Conservation (phyloP, 2,797 vertebrate species). For the Poeciliopsis turneri region DNA sequence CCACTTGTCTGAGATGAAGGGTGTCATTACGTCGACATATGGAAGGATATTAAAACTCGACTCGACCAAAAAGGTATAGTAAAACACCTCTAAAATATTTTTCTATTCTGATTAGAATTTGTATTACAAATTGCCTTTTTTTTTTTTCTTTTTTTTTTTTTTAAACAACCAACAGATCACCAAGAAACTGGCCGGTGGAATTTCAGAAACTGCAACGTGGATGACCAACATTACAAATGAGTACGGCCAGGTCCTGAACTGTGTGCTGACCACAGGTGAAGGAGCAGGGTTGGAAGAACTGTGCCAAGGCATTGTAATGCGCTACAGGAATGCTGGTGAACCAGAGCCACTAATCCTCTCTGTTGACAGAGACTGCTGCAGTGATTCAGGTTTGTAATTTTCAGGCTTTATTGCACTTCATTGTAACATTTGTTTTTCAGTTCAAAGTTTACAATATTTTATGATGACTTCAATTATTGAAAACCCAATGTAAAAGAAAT, state of each 20-base stretch:
- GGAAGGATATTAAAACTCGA: not conserved
- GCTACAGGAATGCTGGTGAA: not conserved
- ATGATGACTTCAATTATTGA: too few relatives aligned
- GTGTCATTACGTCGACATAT: not conserved
- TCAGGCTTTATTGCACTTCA: not conserved
- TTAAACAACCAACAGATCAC: not conserved
- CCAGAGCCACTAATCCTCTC: not conserved
- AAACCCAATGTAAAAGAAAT: not conserved
- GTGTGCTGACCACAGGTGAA: not conserved
- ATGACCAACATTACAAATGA: too few relatives aligned
- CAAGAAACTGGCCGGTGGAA: constrained; percentile 1
- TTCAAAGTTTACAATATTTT: too few relatives aligned
- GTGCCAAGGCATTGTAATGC: not conserved
- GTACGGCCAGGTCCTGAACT: not conserved
- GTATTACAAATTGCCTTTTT: not conserved
- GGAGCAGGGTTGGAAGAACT: not conserved
- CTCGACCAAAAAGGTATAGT: constrained; percentile 5
- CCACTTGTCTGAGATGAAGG: not conserved
- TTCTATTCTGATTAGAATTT: not conserved
- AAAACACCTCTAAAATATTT: not conserved
- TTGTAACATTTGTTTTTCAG: not conserved
- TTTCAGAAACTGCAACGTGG: not conserved
- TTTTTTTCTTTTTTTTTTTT: too few relatives aligned
- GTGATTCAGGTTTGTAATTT: not conserved
- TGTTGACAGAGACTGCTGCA: constrained; percentile 13